Conservation (phyloP, 1,140 invertebrate species). For the Samia ricini region DNA sequence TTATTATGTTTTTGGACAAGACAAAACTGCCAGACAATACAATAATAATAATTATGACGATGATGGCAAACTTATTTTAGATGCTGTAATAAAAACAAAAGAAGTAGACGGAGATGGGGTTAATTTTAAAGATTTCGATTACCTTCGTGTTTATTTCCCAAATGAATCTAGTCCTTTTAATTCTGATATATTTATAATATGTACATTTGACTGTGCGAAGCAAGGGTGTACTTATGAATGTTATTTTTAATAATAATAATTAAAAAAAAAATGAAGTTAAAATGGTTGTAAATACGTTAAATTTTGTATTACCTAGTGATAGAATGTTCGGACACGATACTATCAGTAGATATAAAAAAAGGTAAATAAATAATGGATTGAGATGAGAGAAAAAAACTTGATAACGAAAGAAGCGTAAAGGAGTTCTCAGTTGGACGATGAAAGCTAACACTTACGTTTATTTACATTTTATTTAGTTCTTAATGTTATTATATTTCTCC, state of each 20-base stretch:
- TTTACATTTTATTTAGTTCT: constrained; percentile 2
- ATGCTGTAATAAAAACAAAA: constrained; percentile 28
- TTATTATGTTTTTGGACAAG: constrained; percentile 9
- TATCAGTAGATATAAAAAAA: constrained; percentile 53
- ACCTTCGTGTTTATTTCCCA: constrained; percentile 42
- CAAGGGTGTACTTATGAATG: constrained; percentile 74
- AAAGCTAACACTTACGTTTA: constrained; percentile 33
- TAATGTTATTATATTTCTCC: neutral
- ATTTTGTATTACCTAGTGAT: constrained; percentile 76
- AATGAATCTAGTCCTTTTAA: constrained; percentile 65
- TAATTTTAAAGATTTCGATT: constrained; percentile 1
- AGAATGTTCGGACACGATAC: constrained; percentile 64
- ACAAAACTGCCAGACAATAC: constrained; percentile 61
- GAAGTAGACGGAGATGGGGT: neutral
- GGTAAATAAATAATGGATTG: constrained; percentile 39
- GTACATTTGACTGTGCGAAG: constrained; percentile 70
- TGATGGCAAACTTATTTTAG: constrained; percentile 14
- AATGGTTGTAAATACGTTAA: constrained; percentile 77
- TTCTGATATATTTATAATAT: constrained; percentile 61
- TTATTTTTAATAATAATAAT: no score
- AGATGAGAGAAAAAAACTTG: constrained; percentile 29
- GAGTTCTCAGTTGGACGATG: constrained; percentile 40
- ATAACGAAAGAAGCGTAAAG: constrained; percentile 29
- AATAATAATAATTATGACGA: constrained; percentile 25
- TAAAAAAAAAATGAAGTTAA: constrained; percentile 50